Conservation (phyloP, 2,888 invertebrate species). For the Chaetogeoica ovagalla region DNA sequence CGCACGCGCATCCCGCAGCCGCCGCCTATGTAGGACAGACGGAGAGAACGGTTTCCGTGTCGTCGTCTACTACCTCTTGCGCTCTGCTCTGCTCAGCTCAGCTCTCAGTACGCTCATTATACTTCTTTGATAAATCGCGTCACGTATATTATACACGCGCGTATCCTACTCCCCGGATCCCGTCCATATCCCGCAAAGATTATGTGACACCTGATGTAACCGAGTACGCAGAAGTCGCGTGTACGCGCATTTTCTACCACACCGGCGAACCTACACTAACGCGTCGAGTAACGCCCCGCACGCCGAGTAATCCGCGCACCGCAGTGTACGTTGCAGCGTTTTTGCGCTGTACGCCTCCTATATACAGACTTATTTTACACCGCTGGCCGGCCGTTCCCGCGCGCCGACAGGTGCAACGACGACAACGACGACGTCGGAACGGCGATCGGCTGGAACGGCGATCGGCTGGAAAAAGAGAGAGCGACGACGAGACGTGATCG, state of each 20-base stretch:
- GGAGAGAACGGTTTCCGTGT: slow-evolving; percentile 48
- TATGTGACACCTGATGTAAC: background rate
- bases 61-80: slow-evolving; percentile 17
- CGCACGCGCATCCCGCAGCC: slow-evolving; percentile 41
- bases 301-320: too few species aligned
- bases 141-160: slow-evolving; percentile 23
- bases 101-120: too few species aligned
- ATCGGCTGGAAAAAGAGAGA: background rate
- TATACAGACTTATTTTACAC: too few species aligned
- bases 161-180: background rate
- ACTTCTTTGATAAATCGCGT: slow-evolving; percentile 50
- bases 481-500: background rate
- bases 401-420: background rate
- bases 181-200: background rate
- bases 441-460: background rate
- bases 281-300: too few species aligned
- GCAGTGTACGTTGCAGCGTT: background rate
- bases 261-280: too few species aligned
- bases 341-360: background rate
- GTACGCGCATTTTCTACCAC: background rate
- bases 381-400: too few species aligned
- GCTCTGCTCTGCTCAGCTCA: too few species aligned
- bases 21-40: slow-evolving; percentile 37
- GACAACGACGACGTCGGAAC: background rate
- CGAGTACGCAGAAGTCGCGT: background rate